These are phyloP conservation scores for Cheilosia grossa DNA, from an alignment of 2,888 invertebrate genomes.

Conservation along the genomic window DNA sequence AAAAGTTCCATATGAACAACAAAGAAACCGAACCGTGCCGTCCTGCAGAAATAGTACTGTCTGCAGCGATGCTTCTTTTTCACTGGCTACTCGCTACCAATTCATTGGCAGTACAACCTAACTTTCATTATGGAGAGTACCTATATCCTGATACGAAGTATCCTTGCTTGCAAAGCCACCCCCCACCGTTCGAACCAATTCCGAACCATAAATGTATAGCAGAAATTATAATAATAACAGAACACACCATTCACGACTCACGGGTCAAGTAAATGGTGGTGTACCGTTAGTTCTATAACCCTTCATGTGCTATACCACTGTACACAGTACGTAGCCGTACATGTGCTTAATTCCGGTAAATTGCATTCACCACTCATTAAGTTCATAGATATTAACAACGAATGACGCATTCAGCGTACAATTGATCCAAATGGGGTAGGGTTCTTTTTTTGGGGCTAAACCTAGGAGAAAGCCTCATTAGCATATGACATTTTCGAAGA, in stretches of 20 bases:
- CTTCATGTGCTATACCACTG: conserved; percentile 1
- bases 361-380: conserved; percentile 45
- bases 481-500: not conserved
- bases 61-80: conserved; percentile 49
- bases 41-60: conserved; percentile 34
- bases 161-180: conserved; percentile 25
- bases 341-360: conserved; percentile 50
- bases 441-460: not conserved
- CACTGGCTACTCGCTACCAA: conserved; percentile 62
- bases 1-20: conserved; percentile 36
- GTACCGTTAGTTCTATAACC: conserved; percentile 34
- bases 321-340: not conserved
- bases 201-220: conserved; percentile 6
- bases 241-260: conserved; percentile 26
- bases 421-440: conserved; percentile 3
- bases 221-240: conserved; percentile 72
- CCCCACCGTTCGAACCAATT: conserved; percentile 9
- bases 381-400: not conserved
- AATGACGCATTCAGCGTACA: conserved; percentile 17
- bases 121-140: conserved; percentile 54
- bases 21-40: conserved; percentile 19
- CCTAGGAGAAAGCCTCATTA: not conserved
- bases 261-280: conserved; percentile 26
- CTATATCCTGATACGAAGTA: conserved; percentile 53
- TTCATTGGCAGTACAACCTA: conserved; percentile 53